A percentile compares a stretch with the other conserved stretches of the same genome.
Evolutionary conservation across 2,888 invertebrate genomes (phyloP).

Genomic region (Lysandra coridon): DNA sequence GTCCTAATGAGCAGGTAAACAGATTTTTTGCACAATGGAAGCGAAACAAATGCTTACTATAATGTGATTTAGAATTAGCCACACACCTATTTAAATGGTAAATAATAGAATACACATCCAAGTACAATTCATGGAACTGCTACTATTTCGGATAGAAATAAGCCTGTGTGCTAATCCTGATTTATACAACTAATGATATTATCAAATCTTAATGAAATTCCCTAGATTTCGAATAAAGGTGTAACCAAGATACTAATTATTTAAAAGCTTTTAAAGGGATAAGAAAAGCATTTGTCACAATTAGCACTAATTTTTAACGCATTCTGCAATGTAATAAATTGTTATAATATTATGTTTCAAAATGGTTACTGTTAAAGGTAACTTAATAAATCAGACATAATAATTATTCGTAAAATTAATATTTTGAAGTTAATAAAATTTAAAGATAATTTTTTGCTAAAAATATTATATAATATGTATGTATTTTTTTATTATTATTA

Average conservation of each 20-base stretch:
- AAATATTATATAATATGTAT: not conserved
- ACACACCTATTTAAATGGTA: not conserved
- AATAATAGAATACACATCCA: not conserved
- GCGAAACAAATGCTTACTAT: no score
- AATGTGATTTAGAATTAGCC: no score
- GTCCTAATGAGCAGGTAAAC: no score
- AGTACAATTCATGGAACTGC: not conserved
- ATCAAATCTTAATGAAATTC: not conserved
- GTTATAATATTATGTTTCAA: not conserved
- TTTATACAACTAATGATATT: no score
- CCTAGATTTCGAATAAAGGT: not conserved
- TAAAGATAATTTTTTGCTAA: no score
- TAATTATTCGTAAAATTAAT: no score
- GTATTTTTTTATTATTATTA: not conserved
- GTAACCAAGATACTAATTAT: not conserved
- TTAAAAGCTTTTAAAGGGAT: not conserved
- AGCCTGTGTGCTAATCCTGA: no score
- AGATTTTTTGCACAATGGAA: no score
- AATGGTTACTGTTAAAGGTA: not conserved
- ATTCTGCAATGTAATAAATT: no score
- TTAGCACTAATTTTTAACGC: not conserved
- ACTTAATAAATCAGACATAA: no score
- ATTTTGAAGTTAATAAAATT: no score
- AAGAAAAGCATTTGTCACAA: not conserved
- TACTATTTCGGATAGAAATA: no score